phyloP scores from a whole-genome alignment of 2,888 invertebrate genomes.

The Tillus elongatus region DNA sequence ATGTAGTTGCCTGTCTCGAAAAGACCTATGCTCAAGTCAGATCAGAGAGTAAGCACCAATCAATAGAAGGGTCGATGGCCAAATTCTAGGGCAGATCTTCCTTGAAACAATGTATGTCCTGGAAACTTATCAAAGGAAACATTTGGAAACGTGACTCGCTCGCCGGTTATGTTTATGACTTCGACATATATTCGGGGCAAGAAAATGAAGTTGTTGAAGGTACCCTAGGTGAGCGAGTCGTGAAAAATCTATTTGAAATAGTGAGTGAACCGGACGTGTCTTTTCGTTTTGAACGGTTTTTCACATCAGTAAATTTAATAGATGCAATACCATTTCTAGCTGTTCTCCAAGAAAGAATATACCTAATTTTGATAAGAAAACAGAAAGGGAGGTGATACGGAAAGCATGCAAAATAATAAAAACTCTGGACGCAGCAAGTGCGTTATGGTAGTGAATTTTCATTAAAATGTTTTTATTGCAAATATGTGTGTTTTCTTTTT shows the following conservation, averaged over 20 bases:
- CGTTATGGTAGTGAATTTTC: too few relatives aligned
- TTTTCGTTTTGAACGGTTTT: slow-evolving; percentile 16
- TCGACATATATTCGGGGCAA: slow-evolving; percentile 25
- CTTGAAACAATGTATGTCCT: slow-evolving; percentile 21
- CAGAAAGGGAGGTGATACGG: slow-evolving; percentile 7
- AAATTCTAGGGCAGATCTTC: slow-evolving; percentile 15
- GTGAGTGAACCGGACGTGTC: slow-evolving; percentile 8
- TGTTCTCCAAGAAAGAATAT: slow-evolving; percentile 12
- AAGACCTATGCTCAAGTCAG: too few relatives aligned
- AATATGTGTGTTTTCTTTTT: too few relatives aligned
- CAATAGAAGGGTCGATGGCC: slow-evolving; percentile 17
- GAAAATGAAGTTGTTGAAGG: slow-evolving; percentile 15
- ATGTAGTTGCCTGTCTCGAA: too few relatives aligned
- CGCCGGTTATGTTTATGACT: slow-evolving; percentile 24
- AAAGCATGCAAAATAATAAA: slow-evolving; percentile 7
- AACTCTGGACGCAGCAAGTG: too few relatives aligned
- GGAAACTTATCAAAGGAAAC: slow-evolving; percentile 21
- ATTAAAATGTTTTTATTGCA: too few relatives aligned
- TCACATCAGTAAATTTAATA: slow-evolving; percentile 10
- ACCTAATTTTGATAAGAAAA: slow-evolving; percentile 11
- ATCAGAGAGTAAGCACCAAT: too few relatives aligned
- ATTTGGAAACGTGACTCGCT: slow-evolving; percentile 20
- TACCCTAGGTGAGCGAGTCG: slow-evolving; percentile 22
- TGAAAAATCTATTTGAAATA: slow-evolving; percentile 15
- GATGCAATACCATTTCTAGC: slow-evolving; percentile 14